Base-by-base conservation (phyloP, 2,113 vertebrate genomes). In the Rhinogobius similis region DNA sequence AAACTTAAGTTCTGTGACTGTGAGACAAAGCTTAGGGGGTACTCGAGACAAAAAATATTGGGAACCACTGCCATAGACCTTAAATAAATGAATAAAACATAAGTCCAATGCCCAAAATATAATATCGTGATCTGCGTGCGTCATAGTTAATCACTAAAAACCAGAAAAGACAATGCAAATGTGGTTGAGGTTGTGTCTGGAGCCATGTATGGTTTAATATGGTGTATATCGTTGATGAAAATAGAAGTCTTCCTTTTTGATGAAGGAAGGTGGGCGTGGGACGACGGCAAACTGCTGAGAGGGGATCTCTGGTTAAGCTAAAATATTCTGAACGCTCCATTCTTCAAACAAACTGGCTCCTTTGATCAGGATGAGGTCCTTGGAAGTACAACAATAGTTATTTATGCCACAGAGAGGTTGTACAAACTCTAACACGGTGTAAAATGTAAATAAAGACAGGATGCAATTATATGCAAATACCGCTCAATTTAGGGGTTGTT, bases 391-490 rank as follows among this genome's bases (percentile, higher is more conserved):
- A 89, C 89, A 78, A 86, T 77, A 32, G 84, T 44, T 89, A 92
- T 93, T 85, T 88, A 92, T 91, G 87, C 88, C 67, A 73, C 86
- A 86, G 81, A 82, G 86, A 90, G 84, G 84, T 86, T 90, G 86
- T 91, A 26, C 55, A 91, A 84, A 90, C 26, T 27, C 11, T 9
- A 29, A 58, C 26, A 58, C 24, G 0, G 12, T 14, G 13, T 87
- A 89, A 89, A 91, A 88, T 84, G 82, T 59, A 81, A 68, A 84
- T 23, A 55, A 55, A 55, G 52, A 14, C 23, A 14, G 12, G 3
- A 55, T 26, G 12, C 23, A 55, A 55, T 14, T 26, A 26, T 24
- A 55, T 23, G 52, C 23, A 26, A 24, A 55, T 55, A 23, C 21
- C 52, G 2, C 12, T 21, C 11, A 14, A 14, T 14, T 26, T 24